Base-by-base conservation (phyloP, 1,140 invertebrate species). In the Anastrepha obliqua region DNA sequence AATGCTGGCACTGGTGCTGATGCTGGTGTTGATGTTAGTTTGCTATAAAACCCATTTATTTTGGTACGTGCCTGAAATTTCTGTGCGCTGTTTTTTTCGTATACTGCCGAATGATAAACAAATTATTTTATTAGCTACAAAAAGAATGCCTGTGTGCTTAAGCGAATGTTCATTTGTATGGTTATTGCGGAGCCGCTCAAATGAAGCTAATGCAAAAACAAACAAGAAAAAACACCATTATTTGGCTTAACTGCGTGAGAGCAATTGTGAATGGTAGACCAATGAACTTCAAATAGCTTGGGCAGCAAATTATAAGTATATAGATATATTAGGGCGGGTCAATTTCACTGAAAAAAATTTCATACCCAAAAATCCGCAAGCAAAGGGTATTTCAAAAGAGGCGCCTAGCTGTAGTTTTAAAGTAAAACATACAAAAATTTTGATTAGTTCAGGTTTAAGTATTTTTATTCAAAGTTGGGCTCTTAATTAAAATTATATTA, bases 71-170 rank as follows among this genome's bases (percentile, higher is more conserved):
- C 42, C 42, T 47, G 3, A 78, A 88, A 88, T 88, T 42, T 70
- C 64, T 42, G n/a, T 44, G 3, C 85, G 74, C 42, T 78, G 20
- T n/a, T 86, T 70, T 86, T 15, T 86, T 29, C 20, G 6, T 44
- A 60, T 42, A 5, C 15, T 8, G 47, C 39, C 8, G n/a, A 74
- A 87, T 86, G 67, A 70, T 89, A 89, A 85, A 89, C 64, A 90
- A 90, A 89, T 90, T 89, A 90, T 89, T 91, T 89, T 85, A 90
- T 90, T 90, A 88, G 86, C 89, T 90, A 89, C 88, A 90, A 90
- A 89, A 60, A 11, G 17, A 47, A 2, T 81, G 15, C 44, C 47
- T 74, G 11, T 74, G 13, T 47, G 6, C 42, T 17, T 62, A n/a
- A 17, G 60, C 4, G 60, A 62, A 62, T 62, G 4, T 62, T 0